Evolutionary conservation across 2,797 vertebrate genomes (phyloP), one percentile per base, ranked within the genome.

Genomic region (Botia almorhae): DNA sequence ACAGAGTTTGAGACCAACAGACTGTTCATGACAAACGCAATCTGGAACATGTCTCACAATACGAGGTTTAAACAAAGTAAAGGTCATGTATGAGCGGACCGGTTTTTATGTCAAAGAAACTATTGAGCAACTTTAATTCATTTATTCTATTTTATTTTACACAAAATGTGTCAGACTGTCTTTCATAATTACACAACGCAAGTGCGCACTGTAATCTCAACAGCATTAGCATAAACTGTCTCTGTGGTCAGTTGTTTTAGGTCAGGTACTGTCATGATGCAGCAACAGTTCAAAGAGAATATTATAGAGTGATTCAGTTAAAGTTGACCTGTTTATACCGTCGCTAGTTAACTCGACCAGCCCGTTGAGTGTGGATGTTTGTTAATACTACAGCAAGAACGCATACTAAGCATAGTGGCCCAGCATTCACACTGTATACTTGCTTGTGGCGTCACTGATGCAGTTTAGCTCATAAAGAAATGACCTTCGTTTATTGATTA

Each of bases 21-120:
- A 43, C 64, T 77, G 74, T 68, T 56, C 17, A 51, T 19, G 50
- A 51, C 33, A 43, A 76, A 56, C 51, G 65, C 75, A 77, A 77
- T 68, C 75, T 77, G 75, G 75, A 77, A 64, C 33, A 19, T 77
- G 33, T 23, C 50, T 69, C 36, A 19, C 64, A 56, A 50, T 68
- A 33, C 68, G 65, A n/a, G 14, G 5, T 53, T 17, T n/a, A 17
- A 5, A 53, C 51, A 53, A 53, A 53, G 51, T 7, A 17, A 12
- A 46, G 11, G 43, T 46, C 51, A 16, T 53, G 14, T 6, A 53
- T 16, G 51, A 29, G 29, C 2, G 1, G 29, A 29, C 29, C 29
- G 1, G 29, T 29, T 29, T 29, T 29, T 29, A 29, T 29, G 29
- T 1, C n/a, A n/a, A 23, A 13, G 23, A 26, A 13, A 12, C 58